Conservation (phyloP, 64 coral and sea anemone species). For the Pachyseris speciosa region DNA sequence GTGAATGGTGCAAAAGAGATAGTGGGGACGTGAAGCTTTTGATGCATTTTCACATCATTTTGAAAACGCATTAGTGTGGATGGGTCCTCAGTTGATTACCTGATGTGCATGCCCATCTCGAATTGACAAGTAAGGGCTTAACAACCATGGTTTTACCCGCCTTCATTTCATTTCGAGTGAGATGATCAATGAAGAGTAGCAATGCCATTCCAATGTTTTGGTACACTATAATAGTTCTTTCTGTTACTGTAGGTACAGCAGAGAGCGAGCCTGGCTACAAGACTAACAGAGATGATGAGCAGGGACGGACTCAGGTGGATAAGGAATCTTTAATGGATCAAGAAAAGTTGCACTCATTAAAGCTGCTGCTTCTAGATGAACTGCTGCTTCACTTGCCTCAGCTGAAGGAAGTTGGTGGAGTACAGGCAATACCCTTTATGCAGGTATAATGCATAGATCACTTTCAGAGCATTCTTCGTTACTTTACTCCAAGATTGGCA, state of each 20-base stretch:
- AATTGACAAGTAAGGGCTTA: too few relatives aligned
- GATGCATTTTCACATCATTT: background rate
- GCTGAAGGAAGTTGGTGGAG: slow-evolving; percentile 82
- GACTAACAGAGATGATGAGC: slow-evolving; percentile 57
- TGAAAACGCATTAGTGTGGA: too few relatives aligned
- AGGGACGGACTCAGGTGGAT: background rate
- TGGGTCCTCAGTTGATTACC: too few relatives aligned
- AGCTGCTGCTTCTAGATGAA: slow-evolving; percentile 77
- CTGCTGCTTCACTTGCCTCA: slow-evolving; percentile 83
- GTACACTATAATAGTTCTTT: background rate
- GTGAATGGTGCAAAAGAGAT: too few relatives aligned
- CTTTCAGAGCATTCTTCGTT: too few relatives aligned
- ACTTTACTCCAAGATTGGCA: too few relatives aligned
- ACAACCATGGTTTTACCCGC: background rate
- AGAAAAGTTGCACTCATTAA: slow-evolving; percentile 76
- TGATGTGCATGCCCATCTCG: too few relatives aligned
- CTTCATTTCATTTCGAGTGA: background rate
- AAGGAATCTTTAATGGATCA: slow-evolving; percentile 62
- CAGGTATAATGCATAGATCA: slow-evolving; percentile 51
- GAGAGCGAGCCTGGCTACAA: slow-evolving; percentile 16
- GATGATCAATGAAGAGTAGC: background rate
- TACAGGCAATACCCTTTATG: slow-evolving; percentile 97
- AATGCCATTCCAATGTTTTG: background rate
- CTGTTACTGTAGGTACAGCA: background rate
- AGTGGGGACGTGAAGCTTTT: background rate